Base-by-base conservation (phyloP, 1,140 invertebrate species). In the Leptinotarsa lineolata region DNA sequence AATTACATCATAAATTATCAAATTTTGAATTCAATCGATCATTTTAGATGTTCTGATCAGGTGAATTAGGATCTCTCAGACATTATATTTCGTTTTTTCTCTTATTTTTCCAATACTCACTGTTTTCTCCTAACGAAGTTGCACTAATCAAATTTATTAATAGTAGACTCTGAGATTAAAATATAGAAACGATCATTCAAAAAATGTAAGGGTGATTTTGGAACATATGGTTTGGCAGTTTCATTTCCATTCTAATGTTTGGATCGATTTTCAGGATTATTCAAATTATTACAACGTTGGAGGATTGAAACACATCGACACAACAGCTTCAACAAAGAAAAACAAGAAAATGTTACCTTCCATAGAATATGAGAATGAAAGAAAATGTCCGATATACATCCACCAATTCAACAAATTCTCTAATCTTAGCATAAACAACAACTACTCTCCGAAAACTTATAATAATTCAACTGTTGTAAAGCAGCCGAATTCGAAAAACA, bases 361-460 rank as follows among this genome's bases (percentile, higher is more conserved):
- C 24, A 15, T 30, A 63, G 60, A 73, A 20, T 77, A 72, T 46
- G 16, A 71, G 4, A 74, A 74, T 22, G 71, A 78, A 44, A 66
- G 67, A 45, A 78, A 76, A 64, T 78, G 75, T 44, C 76, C 78
- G 4, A 76, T 79, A 18, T 78, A 78, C 39, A 74, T 75, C n/a
- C 78, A 79, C 59, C 45, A 74, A 24, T 73, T 74, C 18, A 70
- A 61, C 54, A 72, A 74, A 45, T 46, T 22, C 4, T 61, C 60
- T 3, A 46, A 73, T 68, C 69, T 64, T 1, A 74, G 66, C 59
- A 67, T 72, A 12, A 69, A 69, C 22, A 72, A 70, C 46, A 68
- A 73, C 44, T 73, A 73, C n/a, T 48, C 61, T 12, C 63, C 12
- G 54, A 66, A 73, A 74, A 67, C 13, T 61, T 67, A 54, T 18